Evolutionary conservation across 2,797 vertebrate genomes (phyloP).

Genomic region (Pteropus rufus): DNA sequence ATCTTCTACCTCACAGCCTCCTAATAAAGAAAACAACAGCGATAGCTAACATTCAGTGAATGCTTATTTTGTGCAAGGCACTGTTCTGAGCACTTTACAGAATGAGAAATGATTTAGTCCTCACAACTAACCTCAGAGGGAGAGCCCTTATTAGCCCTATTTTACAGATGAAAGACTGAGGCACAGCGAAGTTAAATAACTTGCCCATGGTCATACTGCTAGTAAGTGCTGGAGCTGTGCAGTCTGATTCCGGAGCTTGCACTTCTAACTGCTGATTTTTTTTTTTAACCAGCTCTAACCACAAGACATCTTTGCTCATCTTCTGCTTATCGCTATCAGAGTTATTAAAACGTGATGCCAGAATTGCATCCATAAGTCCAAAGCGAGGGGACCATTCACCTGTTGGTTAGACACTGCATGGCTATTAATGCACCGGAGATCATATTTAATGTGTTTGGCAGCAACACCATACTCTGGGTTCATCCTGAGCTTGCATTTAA

Average conservation of each 20-base stretch:
- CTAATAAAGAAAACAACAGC: not conserved
- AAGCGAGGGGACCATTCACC: not conserved
- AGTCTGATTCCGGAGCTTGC: not conserved
- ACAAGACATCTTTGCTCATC: not conserved
- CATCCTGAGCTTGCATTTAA: not conserved
- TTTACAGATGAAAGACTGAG: not conserved
- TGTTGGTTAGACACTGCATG: not conserved
- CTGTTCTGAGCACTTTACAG: not conserved
- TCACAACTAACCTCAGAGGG: not conserved
- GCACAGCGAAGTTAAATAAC: not conserved
- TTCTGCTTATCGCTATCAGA: not conserved
- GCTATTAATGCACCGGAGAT: not conserved
- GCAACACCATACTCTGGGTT: not conserved
- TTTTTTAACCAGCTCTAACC: not conserved
- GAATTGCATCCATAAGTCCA: not conserved
- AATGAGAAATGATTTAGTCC: not conserved
- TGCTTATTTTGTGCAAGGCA: not conserved
- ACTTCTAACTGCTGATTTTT: not conserved
- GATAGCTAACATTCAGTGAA: not conserved
- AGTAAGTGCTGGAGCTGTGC: not conserved
- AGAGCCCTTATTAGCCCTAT: not conserved
- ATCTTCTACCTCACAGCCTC: not conserved
- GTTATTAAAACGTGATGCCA: not conserved
- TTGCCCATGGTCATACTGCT: not conserved
- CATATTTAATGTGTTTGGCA: not conserved